Conservation (phyloP, 2,113 vertebrate genomes). For the Notechis scutatus region DNA sequence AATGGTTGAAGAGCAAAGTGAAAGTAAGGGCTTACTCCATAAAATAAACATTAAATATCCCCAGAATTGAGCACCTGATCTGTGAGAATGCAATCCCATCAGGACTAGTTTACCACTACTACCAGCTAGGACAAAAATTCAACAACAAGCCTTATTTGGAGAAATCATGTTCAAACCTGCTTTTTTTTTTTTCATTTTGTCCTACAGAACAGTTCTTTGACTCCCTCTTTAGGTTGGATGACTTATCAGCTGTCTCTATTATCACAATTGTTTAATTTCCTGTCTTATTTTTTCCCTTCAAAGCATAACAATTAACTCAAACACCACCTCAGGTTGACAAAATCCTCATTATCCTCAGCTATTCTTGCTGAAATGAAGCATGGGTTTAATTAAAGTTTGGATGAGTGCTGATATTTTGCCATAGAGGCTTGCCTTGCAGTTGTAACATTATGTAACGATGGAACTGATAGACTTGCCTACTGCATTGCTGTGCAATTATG, state of each 20-base stretch:
- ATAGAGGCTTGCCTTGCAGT: neutral
- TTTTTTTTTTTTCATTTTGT: neutral
- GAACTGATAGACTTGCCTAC: neutral
- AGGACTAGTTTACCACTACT: neutral
- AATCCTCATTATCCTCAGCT: neutral
- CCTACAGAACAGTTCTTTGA: neutral
- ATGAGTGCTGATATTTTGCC: neutral
- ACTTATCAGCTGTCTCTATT: neutral
- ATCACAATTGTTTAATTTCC: neutral
- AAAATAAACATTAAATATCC: neutral
- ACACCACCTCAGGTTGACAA: neutral
- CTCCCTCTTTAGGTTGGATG: neutral
- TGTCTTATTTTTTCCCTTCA: neutral
- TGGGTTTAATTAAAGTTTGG: neutral
- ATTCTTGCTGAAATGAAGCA: neutral
- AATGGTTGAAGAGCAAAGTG: neutral
- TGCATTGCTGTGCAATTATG: neutral
- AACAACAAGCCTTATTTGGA: neutral
- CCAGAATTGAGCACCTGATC: neutral
- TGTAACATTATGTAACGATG: neutral
- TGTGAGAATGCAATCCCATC: neutral
- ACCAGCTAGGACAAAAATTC: neutral
- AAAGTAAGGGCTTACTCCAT: neutral
- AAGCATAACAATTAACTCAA: neutral
- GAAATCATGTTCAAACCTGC: neutral